Conservation (phyloP, 1,140 invertebrate species). For the Camponotus floridanus region DNA sequence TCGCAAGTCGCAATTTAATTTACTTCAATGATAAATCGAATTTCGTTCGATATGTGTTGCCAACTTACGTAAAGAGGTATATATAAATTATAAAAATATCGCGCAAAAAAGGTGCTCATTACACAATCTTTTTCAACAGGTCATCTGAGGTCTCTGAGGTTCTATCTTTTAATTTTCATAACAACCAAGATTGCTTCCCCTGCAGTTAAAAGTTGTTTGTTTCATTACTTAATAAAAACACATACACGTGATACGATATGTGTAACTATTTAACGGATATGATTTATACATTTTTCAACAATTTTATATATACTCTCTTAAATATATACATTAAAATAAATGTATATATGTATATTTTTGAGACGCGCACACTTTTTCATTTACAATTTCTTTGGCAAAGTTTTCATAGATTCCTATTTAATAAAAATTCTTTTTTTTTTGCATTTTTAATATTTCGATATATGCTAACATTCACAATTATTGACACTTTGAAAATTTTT, state of each 20-base stretch:
- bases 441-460: neutral
- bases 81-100: conserved; percentile 48
- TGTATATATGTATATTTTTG: too few species aligned
- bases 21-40: neutral
- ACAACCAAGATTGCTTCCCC: conserved; percentile 35
- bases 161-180: conserved; percentile 48
- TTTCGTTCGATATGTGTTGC: neutral
- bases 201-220: conserved; percentile 53
- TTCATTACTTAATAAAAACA: conserved; percentile 19
- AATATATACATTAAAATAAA: too few species aligned
- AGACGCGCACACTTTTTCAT: neutral
- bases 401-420: neutral
- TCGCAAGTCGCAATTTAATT: conserved; percentile 26
- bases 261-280: neutral
- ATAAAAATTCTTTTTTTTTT: conserved; percentile 19
- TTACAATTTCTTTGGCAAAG: neutral
- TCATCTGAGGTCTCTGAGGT: conserved; percentile 65
- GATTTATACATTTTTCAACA: neutral
- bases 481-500: neutral
- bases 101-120: conserved; percentile 46
- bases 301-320: neutral
- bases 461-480: neutral
- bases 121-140: conserved; percentile 56
- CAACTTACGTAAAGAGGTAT: neutral
- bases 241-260: neutral